Evolutionary conservation across 2,797 vertebrate genomes (phyloP).

Genomic region (Ispidina lecontei): DNA sequence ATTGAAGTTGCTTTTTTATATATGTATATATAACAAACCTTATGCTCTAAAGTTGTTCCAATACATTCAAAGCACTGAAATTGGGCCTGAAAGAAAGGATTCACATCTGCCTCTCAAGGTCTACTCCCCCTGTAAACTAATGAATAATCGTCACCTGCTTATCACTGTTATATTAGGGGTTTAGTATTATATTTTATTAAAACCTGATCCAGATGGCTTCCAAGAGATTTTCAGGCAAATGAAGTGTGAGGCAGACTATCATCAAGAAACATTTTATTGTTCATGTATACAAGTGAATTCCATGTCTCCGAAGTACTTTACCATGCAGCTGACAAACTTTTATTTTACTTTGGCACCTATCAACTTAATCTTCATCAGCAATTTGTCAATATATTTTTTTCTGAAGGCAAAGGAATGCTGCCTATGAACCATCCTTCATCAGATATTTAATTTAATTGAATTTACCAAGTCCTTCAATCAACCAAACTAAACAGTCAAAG

Average conservation of each 20-base stretch:
- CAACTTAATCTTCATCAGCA: conserved; percentile 39
- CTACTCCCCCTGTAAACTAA: conserved; percentile 41
- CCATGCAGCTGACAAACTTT: conserved; percentile 15
- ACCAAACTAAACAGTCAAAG: background rate
- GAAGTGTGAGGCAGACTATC: conserved; percentile 55
- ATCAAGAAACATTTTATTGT: conserved; percentile 52
- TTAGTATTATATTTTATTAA: conserved; percentile 62
- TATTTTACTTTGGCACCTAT: background rate
- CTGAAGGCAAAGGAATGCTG: background rate
- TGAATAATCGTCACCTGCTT: conserved; percentile 63
- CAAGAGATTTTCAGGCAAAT: conserved; percentile 63
- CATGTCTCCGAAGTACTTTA: conserved; percentile 27
- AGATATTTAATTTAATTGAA: conserved; percentile 11
- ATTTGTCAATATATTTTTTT: conserved; percentile 23
- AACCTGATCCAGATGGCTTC: conserved; percentile 62
- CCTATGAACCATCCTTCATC: background rate
- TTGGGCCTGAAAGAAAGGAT: conserved; percentile 45
- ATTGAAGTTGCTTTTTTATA: background rate
- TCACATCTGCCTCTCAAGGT: conserved; percentile 64
- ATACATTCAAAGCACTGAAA: conserved; percentile 16
- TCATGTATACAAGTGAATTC: background rate
- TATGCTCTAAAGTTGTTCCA: conserved; percentile 33
- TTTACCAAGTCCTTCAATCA: conserved; percentile 14
- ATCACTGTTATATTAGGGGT: conserved; percentile 65
- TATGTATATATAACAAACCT: background rate